Percentiles rank a stretch among this genome's conserved stretches.
phyloP scores from a whole-genome alignment of 2,113 vertebrate genomes.

The Sorex fumeus region DNA sequence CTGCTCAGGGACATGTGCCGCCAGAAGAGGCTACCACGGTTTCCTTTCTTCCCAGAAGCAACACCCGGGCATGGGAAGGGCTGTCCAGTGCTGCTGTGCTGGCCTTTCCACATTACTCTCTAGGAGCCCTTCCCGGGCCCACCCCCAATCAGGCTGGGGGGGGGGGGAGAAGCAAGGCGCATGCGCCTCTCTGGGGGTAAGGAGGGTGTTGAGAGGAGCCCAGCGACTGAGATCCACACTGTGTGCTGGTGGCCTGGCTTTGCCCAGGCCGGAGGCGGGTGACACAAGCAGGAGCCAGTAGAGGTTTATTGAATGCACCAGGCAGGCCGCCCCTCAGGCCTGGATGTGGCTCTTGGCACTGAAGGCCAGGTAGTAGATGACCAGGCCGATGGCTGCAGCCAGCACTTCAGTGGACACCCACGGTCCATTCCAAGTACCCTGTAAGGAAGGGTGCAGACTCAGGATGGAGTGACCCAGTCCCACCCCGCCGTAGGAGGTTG shows the following conservation, averaged over 20 bases:
- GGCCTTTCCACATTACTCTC: too few species aligned
- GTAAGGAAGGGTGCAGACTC: slow-evolving; percentile 51
- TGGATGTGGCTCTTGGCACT: slow-evolving; percentile 94
- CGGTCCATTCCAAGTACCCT: slow-evolving; percentile 95
- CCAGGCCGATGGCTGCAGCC: slow-evolving; percentile 92
- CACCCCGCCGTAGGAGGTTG: not conserved
- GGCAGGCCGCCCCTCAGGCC: slow-evolving; percentile 80
- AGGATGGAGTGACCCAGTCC: not conserved
- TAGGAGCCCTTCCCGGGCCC: too few species aligned
- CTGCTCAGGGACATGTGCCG: too few species aligned
- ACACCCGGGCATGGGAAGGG: too few species aligned
- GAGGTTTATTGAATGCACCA: slow-evolving; percentile 72
- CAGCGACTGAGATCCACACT: too few species aligned
- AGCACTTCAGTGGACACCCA: slow-evolving; percentile 96
- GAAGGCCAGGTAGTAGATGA: slow-evolving; percentile 94
- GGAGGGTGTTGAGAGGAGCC: too few species aligned
- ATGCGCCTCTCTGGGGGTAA: too few species aligned
- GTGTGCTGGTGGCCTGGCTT: not conserved
- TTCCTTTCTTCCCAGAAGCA: too few species aligned
- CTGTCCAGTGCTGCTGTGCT: too few species aligned
- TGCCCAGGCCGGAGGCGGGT: not conserved
- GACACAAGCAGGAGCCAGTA: not conserved
- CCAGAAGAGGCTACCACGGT: too few species aligned
- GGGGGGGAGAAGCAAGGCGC: too few species aligned
- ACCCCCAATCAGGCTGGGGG: not conserved